Percentiles rank a stretch among this genome's conserved stretches.
phyloP scores from a whole-genome alignment of 2,797 vertebrate species.

The Chelonia mydas region DNA sequence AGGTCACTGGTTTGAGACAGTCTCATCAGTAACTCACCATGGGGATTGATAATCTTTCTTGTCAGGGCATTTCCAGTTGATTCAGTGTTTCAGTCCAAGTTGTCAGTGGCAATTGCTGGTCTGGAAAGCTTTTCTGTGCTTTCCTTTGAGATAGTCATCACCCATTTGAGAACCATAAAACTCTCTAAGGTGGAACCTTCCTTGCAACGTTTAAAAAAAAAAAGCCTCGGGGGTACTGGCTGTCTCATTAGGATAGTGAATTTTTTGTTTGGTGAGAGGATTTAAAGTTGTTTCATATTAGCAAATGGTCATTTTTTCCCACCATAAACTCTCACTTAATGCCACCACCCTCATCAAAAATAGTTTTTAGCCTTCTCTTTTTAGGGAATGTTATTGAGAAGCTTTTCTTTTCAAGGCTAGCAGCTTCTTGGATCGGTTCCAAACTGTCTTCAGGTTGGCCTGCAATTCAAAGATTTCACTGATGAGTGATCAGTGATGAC shows the following conservation, averaged over 20 bases:
- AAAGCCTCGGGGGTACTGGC: fast-evolving
- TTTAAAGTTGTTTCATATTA: fast-evolving
- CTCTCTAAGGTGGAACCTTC: neutral
- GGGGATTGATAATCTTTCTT: neutral
- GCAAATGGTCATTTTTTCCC: neutral
- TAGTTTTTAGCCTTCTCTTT: neutral
- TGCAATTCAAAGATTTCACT: neutral
- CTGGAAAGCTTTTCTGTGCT: neutral
- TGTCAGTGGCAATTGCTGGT: neutral
- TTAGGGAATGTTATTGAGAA: neutral
- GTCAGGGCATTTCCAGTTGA: neutral
- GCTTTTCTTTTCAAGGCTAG: neutral
- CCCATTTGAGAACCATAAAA: neutral
- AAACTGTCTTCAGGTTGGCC: neutral
- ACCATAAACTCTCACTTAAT: neutral
- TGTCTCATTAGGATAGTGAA: fast-evolving
- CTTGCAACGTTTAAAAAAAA: neutral
- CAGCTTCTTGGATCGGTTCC: slow-evolving; percentile 6
- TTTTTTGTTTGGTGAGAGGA: neutral
- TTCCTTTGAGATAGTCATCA: neutral
- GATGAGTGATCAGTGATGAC: neutral
- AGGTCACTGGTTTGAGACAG: neutral
- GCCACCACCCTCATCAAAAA: neutral
- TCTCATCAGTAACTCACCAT: neutral
- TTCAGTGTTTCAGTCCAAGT: neutral